Conservation (phyloP, 2,888 invertebrate genomes). For the Euplexia lucipara region DNA sequence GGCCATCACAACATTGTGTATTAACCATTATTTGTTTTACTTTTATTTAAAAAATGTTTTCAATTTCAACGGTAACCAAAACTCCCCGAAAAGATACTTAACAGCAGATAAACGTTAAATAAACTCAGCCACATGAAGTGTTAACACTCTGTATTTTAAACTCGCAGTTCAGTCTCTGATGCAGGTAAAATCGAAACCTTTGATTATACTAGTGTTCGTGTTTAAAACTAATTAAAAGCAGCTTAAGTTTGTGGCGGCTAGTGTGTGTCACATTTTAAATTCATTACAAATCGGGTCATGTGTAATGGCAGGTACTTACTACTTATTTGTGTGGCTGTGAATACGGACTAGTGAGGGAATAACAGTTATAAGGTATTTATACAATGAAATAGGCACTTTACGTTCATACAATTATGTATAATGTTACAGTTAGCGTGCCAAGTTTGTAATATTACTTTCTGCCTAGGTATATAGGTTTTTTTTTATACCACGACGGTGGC, state of each 20-base stretch:
- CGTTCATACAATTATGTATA: not conserved
- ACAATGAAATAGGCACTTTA: not conserved
- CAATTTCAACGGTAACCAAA: no score
- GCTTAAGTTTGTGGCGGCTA: conserved; percentile 43
- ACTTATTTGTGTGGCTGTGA: conserved; percentile 16
- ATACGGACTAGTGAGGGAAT: conserved; percentile 2
- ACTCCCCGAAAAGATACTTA: no score
- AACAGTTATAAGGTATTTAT: conserved; percentile 23
- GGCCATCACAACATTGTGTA: no score
- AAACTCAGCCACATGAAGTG: no score
- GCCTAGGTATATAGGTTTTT: no score
- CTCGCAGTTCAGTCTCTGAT: not conserved
- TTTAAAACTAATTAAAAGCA: conserved; percentile 48
- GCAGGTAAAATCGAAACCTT: conserved; percentile 30
- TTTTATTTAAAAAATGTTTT: no score
- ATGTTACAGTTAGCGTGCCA: not conserved
- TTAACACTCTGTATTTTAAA: not conserved
- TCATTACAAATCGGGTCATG: conserved; percentile 53
- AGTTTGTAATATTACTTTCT: not conserved
- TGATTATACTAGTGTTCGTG: conserved; percentile 48
- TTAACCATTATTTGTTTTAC: no score
- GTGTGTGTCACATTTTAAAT: conserved; percentile 55
- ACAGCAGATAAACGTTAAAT: no score
- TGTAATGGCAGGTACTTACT: conserved; percentile 23
- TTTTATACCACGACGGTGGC: no score